phyloP scores from a whole-genome alignment of 1,140 invertebrate genomes.

The Musca vetustissima region DNA sequence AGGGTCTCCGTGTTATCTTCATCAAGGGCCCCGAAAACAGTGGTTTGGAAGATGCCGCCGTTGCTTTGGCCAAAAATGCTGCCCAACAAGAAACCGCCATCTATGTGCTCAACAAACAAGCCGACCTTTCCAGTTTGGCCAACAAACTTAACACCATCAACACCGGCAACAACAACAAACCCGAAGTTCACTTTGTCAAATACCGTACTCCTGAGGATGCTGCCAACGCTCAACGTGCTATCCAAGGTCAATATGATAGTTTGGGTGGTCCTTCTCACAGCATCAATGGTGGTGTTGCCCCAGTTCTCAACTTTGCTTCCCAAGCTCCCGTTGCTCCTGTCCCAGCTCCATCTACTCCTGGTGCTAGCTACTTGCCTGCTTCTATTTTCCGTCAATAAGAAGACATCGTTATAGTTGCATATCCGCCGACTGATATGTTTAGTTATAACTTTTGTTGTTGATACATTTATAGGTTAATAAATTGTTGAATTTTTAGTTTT shows the following conservation, averaged over 20 bases:
- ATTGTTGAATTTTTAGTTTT: too few relatives aligned
- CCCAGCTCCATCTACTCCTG: constrained; percentile 31
- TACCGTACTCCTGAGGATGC: constrained; percentile 45
- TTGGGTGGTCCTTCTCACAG: constrained; percentile 37
- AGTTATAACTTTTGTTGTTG: too few relatives aligned
- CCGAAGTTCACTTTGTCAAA: constrained; percentile 48
- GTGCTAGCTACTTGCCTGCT: constrained; percentile 43
- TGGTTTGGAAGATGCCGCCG: constrained; percentile 42
- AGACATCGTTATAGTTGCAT: too few relatives aligned
- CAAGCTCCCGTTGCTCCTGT: constrained; percentile 33
- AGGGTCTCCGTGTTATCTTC: constrained; percentile 43
- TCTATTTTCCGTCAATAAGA: constrained; percentile 42
- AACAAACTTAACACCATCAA: constrained; percentile 38
- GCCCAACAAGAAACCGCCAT: constrained; percentile 45
- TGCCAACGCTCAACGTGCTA: constrained; percentile 43
- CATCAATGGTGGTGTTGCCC: constrained; percentile 42
- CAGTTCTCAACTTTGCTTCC: constrained; percentile 44
- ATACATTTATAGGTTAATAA: too few relatives aligned
- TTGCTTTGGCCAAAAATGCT: constrained; percentile 42
- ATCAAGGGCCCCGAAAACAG: constrained; percentile 49
- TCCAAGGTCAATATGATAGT: constrained; percentile 42
- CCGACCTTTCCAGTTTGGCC: constrained; percentile 42
- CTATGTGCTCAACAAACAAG: constrained; percentile 45
- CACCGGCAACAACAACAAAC: constrained; percentile 40
- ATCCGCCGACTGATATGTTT: too few relatives aligned